phyloP scores from a whole-genome alignment of 2,113 vertebrate genomes.

The Spea bombifrons region DNA sequence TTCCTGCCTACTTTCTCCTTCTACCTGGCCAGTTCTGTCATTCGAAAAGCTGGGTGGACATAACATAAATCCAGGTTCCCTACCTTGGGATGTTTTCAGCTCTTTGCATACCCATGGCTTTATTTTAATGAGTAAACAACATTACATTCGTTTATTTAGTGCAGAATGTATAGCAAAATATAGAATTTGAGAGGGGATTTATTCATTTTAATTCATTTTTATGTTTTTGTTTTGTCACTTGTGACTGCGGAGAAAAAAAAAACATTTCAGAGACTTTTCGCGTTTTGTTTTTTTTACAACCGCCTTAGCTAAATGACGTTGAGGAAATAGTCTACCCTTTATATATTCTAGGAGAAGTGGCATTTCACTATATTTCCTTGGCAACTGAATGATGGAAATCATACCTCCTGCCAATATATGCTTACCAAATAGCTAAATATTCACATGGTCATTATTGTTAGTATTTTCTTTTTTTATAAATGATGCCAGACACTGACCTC shows the following conservation, averaged over 20 bases:
- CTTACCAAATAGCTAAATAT: constrained; percentile 49
- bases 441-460: constrained; percentile 50
- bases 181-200: no score
- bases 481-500: constrained; percentile 48
- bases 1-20: no score
- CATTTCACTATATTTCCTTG: constrained; percentile 55
- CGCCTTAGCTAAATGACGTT: constrained; percentile 48
- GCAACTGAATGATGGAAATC: constrained; percentile 57
- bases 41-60: no score
- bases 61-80: no score
- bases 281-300: neutral
- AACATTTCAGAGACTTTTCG: neutral
- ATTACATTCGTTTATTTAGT: no score
- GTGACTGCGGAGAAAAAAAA: neutral
- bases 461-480: constrained; percentile 49
- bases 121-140: no score
- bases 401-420: constrained; percentile 56
- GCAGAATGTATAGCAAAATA: no score
- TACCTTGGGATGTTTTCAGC: no score
- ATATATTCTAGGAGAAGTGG: constrained; percentile 50
- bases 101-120: no score
- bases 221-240: no score
- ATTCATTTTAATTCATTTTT: no score
- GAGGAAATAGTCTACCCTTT: constrained; percentile 45
- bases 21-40: no score